A percentile compares a stretch with the other conserved stretches of the same genome.
These are phyloP conservation scores for Takifugu ocellatus DNA, from an alignment of 2,797 vertebrate species.

Conservation along the genomic window DNA sequence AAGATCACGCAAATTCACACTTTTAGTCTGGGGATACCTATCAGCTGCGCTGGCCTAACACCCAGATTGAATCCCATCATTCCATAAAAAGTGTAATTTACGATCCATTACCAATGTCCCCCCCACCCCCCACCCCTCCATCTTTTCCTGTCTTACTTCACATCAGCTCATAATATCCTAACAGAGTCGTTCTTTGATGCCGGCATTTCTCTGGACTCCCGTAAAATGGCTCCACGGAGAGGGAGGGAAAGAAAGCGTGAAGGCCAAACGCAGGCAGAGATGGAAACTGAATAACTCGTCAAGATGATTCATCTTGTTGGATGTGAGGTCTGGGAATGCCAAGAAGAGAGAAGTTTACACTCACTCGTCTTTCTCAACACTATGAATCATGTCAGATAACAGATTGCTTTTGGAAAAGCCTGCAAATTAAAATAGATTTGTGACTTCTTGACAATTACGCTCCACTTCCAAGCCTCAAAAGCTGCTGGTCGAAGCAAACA, in stretches of 20 bases:
- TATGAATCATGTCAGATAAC: constrained; percentile 65
- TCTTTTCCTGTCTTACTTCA: constrained; percentile 30
- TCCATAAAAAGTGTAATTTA: constrained; percentile 69
- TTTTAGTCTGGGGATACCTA: constrained; percentile 54
- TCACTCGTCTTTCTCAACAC: constrained; percentile 56
- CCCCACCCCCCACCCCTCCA: neutral
- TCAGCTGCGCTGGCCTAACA: constrained; percentile 66
- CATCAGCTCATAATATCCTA: constrained; percentile 56
- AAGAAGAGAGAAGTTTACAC: constrained; percentile 59
- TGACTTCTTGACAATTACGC: neutral
- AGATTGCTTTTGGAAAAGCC: constrained; percentile 32
- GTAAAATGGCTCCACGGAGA: constrained; percentile 43
- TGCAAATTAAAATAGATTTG: constrained; percentile 25
- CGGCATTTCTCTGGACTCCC: constrained; percentile 60
- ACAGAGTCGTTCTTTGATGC: constrained; percentile 70
- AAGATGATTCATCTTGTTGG: constrained; percentile 73
- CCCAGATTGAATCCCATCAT: constrained; percentile 69
- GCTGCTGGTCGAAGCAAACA: neutral
- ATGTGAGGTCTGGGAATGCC: constrained; percentile 55
- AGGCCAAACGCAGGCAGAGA: constrained; percentile 56
- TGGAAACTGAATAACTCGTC: constrained; percentile 74
- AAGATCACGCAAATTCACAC: constrained; percentile 37
- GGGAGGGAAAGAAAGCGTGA: constrained; percentile 53
- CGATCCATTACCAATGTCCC: constrained; percentile 66
- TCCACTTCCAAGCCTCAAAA: constrained; percentile 18